Conservation (phyloP, 2,797 vertebrate genomes). For the Protosalanx chinensis region DNA sequence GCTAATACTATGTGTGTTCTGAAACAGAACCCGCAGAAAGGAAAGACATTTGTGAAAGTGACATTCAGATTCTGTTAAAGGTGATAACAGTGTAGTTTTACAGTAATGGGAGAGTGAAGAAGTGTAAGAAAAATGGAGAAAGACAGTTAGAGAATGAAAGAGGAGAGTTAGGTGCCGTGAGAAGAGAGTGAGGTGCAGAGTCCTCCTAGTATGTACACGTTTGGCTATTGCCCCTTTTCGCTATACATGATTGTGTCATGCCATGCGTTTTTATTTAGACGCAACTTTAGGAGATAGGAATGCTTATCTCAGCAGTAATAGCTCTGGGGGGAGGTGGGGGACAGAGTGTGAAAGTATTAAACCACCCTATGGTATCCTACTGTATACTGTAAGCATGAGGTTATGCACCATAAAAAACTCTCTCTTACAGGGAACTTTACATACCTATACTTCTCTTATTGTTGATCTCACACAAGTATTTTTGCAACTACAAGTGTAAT, state of each 20-base stretch:
- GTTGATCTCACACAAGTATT: not conserved
- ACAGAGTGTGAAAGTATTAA: constrained; percentile 5
- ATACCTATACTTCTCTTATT: constrained; percentile 12
- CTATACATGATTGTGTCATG: constrained; percentile 51
- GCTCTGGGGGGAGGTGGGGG: constrained; percentile 43
- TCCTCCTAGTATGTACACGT: too few species aligned
- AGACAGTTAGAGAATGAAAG: too few species aligned
- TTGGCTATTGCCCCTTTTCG: too few species aligned
- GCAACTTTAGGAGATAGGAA: constrained; percentile 59
- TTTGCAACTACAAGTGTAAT: not conserved
- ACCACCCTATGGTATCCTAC: not conserved
- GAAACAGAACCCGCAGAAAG: too few species aligned
- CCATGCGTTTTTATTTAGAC: constrained; percentile 65
- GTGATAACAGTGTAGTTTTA: too few species aligned
- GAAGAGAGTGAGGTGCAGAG: too few species aligned
- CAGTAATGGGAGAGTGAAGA: not conserved
- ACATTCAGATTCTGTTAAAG: too few species aligned
- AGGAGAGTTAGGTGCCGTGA: too few species aligned
- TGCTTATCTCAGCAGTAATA: constrained; percentile 66
- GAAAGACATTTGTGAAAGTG: too few species aligned
- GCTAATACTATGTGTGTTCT: too few species aligned
- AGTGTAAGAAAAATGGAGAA: not conserved
- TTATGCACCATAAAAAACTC: constrained; percentile 15
- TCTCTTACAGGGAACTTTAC: constrained; percentile 29
- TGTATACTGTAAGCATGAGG: not conserved